Percentiles rank a stretch among this genome's conserved stretches.
phyloP scores from a whole-genome alignment of 2,113 vertebrate species.

The Terrapene triunguis region DNA sequence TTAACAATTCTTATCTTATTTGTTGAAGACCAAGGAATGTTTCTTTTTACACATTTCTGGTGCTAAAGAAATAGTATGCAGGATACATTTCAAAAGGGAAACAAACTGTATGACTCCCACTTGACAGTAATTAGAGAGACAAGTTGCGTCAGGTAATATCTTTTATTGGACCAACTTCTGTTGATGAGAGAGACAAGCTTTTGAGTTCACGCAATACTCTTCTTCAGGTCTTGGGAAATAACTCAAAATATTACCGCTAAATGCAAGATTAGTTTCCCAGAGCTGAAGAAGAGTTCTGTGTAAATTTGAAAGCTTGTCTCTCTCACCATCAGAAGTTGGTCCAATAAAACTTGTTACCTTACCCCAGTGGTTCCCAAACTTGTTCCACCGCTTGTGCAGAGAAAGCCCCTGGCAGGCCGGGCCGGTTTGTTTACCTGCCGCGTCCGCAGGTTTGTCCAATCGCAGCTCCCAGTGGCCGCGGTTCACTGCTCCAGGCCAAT shows the following conservation, averaged over 20 bases:
- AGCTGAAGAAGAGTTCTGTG: neutral
- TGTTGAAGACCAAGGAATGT: neutral
- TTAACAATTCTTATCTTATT: neutral
- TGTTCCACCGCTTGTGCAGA: no score
- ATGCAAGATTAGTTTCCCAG: neutral
- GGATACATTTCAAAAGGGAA: neutral
- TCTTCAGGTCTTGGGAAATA: neutral
- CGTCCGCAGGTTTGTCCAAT: no score
- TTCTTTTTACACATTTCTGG: neutral
- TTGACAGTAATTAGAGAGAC: neutral
- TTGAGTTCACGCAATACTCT: neutral
- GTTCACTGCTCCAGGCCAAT: no score
- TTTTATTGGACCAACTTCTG: neutral
- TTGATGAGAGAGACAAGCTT: neutral
- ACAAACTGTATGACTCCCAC: neutral
- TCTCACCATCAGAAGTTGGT: no score
- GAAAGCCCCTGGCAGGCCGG: no score
- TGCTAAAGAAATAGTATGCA: neutral
- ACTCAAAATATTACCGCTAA: neutral
- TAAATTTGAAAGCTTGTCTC: neutral
- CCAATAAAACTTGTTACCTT: no score
- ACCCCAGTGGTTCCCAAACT: no score
- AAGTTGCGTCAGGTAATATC: neutral
- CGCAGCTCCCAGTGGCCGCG: no score
- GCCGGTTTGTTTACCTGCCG: no score